These are phyloP conservation scores for Sesamia nonagrioides DNA, from an alignment of 1,140 invertebrate genomes.

Conservation along the genomic window DNA sequence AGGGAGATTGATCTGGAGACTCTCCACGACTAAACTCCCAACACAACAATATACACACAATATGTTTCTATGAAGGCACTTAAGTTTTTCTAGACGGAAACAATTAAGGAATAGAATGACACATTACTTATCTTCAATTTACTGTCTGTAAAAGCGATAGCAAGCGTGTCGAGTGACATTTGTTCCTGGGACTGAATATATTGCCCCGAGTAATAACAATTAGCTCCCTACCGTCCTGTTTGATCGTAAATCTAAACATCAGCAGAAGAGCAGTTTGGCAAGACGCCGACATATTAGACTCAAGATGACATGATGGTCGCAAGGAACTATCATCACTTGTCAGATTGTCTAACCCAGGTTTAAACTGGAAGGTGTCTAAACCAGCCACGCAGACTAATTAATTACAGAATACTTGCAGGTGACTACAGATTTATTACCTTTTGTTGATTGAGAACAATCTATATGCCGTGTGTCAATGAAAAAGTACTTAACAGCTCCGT, in stretches of 20 bases:
- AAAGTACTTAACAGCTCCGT: not conserved
- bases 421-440: slow-evolving; percentile 2
- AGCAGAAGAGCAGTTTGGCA: slow-evolving; percentile 24
- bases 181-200: not conserved
- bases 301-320: slow-evolving; percentile 1
- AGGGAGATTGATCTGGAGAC: too few relatives aligned
- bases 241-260: slow-evolving; percentile 26
- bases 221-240: not conserved
- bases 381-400: not conserved
- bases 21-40: too few relatives aligned
- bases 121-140: slow-evolving; percentile 15
- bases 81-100: not conserved
- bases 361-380: not conserved
- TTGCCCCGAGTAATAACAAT: not conserved
- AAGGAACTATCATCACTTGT: slow-evolving; percentile 19
- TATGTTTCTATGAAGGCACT: not conserved
- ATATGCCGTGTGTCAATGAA: not conserved
- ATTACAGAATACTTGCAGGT: slow-evolving; percentile 14
- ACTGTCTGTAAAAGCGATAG: not conserved
- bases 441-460: not conserved
- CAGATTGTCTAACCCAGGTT: not conserved
- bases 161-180: slow-evolving; percentile 2
- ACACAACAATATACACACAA: too few relatives aligned
- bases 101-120: not conserved
- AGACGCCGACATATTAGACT: not conserved